Evolutionary conservation across 2,888 invertebrate genomes (phyloP).

Genomic region (Synergus laeviventris): DNA sequence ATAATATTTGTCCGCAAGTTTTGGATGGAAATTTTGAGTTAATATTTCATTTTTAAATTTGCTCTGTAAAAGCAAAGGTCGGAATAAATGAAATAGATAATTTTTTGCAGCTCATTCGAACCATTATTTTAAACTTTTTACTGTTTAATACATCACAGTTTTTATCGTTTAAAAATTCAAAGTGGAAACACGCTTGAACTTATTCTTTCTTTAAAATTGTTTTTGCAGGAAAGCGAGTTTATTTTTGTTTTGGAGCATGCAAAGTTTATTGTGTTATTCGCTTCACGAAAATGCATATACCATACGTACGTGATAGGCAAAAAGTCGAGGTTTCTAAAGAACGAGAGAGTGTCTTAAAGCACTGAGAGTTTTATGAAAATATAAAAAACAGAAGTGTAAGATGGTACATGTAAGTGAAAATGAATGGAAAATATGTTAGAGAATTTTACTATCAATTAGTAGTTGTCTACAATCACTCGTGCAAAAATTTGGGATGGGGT

Average conservation of each 20-base stretch:
- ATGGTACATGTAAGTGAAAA: neutral
- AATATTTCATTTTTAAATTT: too few relatives aligned
- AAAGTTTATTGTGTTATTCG: slow-evolving; percentile 32
- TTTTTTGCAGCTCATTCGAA: neutral
- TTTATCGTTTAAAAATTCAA: neutral
- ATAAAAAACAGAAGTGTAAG: neutral
- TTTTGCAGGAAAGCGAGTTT: neutral
- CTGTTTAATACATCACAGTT: neutral
- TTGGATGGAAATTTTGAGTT: too few relatives aligned
- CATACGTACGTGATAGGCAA: neutral
- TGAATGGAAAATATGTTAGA: neutral
- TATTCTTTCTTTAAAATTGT: slow-evolving; percentile 4
- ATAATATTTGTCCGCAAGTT: neutral
- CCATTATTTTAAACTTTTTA: neutral
- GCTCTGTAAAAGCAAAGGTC: too few relatives aligned
- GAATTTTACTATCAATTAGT: too few relatives aligned
- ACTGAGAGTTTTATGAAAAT: neutral
- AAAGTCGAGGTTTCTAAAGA: neutral
- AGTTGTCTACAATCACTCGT: too few relatives aligned
- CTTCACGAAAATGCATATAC: slow-evolving; percentile 4
- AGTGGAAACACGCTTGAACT: neutral
- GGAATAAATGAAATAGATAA: neutral
- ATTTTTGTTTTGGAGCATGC: slow-evolving; percentile 8
- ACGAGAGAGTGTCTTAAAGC: neutral
- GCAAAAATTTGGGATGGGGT: too few relatives aligned